Evolutionary conservation across 2,113 vertebrate genomes (phyloP).

Genomic region (Danionella cerebrum): DNA sequence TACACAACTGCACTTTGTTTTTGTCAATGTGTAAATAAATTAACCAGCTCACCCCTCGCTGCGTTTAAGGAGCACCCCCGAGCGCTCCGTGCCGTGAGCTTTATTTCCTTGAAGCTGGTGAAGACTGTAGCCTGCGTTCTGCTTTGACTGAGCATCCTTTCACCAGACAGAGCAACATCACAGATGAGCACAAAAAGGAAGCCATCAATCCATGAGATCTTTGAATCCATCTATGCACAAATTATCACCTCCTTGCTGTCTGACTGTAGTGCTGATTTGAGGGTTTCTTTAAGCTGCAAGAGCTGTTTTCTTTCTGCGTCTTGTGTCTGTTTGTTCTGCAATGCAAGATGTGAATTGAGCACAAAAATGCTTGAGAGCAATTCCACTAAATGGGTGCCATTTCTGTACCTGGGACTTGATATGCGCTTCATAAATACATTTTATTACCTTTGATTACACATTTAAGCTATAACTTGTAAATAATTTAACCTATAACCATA

Average conservation of each 20-base stretch:
- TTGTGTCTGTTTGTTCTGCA: constrained; percentile 59
- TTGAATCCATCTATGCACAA: too few species aligned
- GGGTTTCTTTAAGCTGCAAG: constrained; percentile 78
- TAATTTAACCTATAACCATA: too few species aligned
- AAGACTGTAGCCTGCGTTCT: constrained; percentile 85
- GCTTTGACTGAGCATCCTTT: constrained; percentile 82
- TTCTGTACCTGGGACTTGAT: too few species aligned
- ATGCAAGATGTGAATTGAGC: too few species aligned
- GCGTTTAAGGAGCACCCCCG: constrained; percentile 82
- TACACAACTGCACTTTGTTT: neutral
- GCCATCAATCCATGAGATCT: too few species aligned
- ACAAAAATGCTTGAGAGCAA: too few species aligned
- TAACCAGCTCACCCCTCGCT: constrained; percentile 79
- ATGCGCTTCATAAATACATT: too few species aligned
- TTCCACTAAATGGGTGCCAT: too few species aligned
- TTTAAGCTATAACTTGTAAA: too few species aligned
- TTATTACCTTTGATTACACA: too few species aligned
- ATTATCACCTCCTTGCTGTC: constrained; percentile 93
- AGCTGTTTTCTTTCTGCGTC: constrained; percentile 90
- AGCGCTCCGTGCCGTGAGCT: constrained; percentile 84
- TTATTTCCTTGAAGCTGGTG: constrained; percentile 98
- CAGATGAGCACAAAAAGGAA: neutral
- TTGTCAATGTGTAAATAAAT: too few species aligned
- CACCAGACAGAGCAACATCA: neutral
- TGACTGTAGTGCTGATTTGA: constrained; percentile 85